Evolutionary conservation across 2,113 vertebrate genomes (phyloP).

Genomic region (Theristicus caerulescens): DNA sequence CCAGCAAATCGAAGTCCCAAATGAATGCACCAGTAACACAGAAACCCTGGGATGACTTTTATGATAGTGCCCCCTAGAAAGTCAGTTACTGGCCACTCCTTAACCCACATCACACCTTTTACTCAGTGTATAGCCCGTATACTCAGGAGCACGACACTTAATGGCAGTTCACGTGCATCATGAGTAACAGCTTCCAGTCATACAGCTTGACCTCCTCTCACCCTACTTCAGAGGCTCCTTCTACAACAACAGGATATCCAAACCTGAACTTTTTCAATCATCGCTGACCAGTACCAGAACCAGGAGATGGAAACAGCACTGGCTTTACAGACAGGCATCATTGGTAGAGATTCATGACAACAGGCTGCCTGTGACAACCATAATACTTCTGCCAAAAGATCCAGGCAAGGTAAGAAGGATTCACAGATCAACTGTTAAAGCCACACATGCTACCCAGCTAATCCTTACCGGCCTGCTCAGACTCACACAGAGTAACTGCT

Average conservation of each 20-base stretch:
- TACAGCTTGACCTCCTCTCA: neutral
- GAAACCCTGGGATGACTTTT: neutral
- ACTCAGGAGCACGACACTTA: neutral
- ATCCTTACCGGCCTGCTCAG: neutral
- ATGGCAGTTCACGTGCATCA: neutral
- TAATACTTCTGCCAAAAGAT: neutral
- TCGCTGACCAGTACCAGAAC: neutral
- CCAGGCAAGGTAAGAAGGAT: neutral
- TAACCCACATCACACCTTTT: neutral
- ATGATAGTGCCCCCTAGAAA: neutral
- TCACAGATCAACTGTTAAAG: neutral
- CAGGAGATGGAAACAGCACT: neutral
- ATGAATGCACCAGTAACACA: neutral
- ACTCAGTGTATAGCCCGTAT: fast-evolving
- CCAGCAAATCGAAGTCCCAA: neutral
- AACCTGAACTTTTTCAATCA: neutral
- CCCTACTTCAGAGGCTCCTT: neutral
- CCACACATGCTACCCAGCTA: neutral
- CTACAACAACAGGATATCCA: neutral
- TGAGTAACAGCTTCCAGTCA: neutral
- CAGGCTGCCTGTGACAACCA: neutral
- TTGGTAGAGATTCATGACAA: neutral
- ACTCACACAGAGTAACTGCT: neutral
- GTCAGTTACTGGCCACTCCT: neutral
- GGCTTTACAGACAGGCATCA: neutral